phyloP scores from a whole-genome alignment of 2,113 vertebrate species.

The Gymnarchus niloticus region DNA sequence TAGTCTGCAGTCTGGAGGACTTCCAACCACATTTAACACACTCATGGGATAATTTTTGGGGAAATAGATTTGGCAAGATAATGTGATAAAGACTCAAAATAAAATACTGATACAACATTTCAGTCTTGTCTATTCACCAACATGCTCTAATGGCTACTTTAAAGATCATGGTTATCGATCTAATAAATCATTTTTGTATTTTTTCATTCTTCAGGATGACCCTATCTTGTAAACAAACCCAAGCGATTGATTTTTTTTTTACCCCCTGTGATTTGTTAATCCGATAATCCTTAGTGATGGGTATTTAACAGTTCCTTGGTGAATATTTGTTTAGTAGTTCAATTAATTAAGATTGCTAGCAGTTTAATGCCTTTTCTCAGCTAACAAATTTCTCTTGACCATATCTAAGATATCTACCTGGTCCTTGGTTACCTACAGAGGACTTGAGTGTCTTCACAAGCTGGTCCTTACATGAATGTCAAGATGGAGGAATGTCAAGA shows the following conservation, averaged over 20 bases:
- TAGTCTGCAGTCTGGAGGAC: constrained; percentile 31
- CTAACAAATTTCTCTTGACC: neutral
- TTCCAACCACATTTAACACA: constrained; percentile 29
- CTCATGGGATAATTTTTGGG: constrained; percentile 9
- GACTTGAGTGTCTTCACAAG: neutral
- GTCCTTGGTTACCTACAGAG: neutral
- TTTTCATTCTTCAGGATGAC: neutral
- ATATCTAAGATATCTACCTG: neutral
- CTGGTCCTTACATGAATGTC: neutral
- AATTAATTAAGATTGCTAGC: neutral
- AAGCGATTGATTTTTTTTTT: neutral
- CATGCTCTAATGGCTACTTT: neutral
- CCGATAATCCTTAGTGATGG: neutral
- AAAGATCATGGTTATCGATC: neutral
- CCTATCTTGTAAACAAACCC: constrained; percentile 13
- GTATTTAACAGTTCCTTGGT: neutral
- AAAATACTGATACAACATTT: neutral
- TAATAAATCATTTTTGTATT: neutral
- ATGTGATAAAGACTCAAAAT: neutral
- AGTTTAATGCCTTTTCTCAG: neutral
- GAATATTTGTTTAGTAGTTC: neutral
- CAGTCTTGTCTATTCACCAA: neutral
- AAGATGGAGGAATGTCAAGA: neutral
- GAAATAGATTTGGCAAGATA: constrained; percentile 16
- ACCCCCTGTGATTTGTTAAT: too few relatives aligned